Base-by-base conservation (phyloP, 2,113 vertebrate species). In the Romanogobio albipinnatus region DNA sequence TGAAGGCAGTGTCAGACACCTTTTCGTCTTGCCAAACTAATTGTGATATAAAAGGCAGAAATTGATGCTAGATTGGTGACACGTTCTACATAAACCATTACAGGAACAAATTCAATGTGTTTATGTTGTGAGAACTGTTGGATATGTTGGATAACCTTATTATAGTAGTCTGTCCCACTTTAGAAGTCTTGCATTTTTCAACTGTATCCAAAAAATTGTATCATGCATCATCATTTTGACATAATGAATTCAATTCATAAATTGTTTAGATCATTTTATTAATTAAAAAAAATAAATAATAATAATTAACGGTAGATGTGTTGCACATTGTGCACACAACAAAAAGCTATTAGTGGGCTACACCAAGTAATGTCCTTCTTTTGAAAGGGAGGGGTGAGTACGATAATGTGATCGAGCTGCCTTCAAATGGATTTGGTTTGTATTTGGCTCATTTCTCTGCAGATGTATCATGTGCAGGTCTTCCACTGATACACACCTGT, bases 401-500 rank as follows among this genome's bases (percentile, higher is more conserved):
- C 51, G 73, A 29, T 13, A 26, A 33, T 43, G 76, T 43, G 36
- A 14, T 39, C 22, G 22, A 58, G 53, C 19, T 53, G 74, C 74
- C 6, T 36, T 53, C 51, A 76, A 9, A 76, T 22, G 51, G 51
- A 33, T 51, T 61, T 61, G 13, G 7, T 78, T 43, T 78, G 36
- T n/a, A 58, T 45, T 78, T 78, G 56, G 36, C 36, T 61, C 56
- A 24, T 58, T 59, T 59, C 19, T 68, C 9, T 74, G n/a, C 74
- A 85, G 61, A 83, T 59, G 68, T 61, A 82, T 58, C 13, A 58
- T 62, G 5, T 73, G 24, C 33, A 75, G 8, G 15, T 43, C 29
- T 73, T 59, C 53, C 15, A 45, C 36, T 49, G 47, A 74, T 62
- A 17, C 71, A 17, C 64, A 82, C 77, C 73, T 77, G 68, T 64